These are phyloP conservation scores for Hafferia zeledoni DNA, from an alignment of 2,797 vertebrate species.

Conservation along the genomic window DNA sequence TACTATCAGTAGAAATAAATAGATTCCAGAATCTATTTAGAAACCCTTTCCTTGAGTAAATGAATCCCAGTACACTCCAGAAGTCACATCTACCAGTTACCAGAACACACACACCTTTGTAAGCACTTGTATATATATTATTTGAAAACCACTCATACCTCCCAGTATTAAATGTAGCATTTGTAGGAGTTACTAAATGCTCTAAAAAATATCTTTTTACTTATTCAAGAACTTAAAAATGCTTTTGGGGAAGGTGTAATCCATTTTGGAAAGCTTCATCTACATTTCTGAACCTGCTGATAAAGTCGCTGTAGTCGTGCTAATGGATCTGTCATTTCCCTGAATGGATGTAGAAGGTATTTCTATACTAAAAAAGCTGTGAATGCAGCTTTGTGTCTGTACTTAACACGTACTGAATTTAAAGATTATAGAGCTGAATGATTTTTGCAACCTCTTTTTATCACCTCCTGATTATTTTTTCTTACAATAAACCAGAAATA, in stretches of 20 bases:
- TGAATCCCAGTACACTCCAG: neutral
- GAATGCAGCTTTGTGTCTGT: neutral
- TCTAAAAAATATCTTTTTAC: neutral
- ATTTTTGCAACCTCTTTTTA: neutral
- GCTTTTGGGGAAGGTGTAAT: neutral
- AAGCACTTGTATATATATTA: neutral
- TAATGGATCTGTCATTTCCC: neutral
- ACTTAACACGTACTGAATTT: neutral
- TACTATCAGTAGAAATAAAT: neutral
- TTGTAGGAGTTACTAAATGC: neutral
- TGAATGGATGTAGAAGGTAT: neutral
- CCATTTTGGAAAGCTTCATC: neutral
- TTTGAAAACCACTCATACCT: rapidly evolving
- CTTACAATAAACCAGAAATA: neutral
- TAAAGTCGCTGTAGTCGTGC: neutral
- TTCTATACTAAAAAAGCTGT: neutral
- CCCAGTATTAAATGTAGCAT: neutral
- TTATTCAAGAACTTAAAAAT: neutral
- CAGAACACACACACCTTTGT: neutral
- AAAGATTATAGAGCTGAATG: neutral
- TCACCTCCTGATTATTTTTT: neutral
- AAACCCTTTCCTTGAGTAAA: neutral
- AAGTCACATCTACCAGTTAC: neutral
- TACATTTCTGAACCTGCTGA: neutral
- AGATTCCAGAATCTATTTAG: neutral